A percentile compares a stretch with the other conserved stretches of the same genome.
Evolutionary conservation across 1,140 invertebrate genomes (phyloP).

Genomic region (Parapsyche elsis): DNA sequence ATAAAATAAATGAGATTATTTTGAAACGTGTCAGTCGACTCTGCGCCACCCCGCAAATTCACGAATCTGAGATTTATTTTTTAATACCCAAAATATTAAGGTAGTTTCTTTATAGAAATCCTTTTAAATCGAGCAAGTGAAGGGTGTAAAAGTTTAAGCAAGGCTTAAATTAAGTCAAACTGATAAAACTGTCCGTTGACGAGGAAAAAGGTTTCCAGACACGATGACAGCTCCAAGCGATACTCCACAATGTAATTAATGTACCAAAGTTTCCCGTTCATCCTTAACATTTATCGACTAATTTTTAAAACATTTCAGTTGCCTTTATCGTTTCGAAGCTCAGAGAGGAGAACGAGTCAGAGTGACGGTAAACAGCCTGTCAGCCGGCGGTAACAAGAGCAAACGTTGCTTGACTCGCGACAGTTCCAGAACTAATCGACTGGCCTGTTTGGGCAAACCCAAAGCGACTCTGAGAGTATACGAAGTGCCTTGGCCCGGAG

Average conservation of each 20-base stretch:
- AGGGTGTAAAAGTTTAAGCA: no score
- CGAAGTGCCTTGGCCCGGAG: conserved; percentile 79
- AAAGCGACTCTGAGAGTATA: conserved; percentile 72
- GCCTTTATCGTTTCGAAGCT: conserved; percentile 86
- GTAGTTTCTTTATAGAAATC: no score
- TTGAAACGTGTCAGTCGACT: no score
- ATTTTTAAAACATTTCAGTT: conserved; percentile 69
- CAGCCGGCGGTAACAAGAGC: conserved; percentile 74
- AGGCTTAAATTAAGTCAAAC: no score
- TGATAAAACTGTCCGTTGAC: no score
- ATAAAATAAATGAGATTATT: no score
- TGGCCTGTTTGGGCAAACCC: conserved; percentile 75
- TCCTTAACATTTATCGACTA: background rate
- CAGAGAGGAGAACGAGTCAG: conserved; percentile 81
- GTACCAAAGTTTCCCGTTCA: background rate
- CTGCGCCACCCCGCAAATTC: no score
- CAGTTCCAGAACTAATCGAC: conserved; percentile 75
- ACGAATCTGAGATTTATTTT: no score
- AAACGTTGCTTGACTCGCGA: conserved; percentile 68
- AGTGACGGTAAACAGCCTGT: conserved; percentile 73
- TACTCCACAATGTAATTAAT: background rate
- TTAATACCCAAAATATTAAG: no score
- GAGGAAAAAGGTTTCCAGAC: no score
- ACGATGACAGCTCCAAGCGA: no score
- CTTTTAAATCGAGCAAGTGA: no score